These are phyloP conservation scores for Dysmachus trigonus DNA, from an alignment of 2,888 invertebrate species.

Conservation along the genomic window DNA sequence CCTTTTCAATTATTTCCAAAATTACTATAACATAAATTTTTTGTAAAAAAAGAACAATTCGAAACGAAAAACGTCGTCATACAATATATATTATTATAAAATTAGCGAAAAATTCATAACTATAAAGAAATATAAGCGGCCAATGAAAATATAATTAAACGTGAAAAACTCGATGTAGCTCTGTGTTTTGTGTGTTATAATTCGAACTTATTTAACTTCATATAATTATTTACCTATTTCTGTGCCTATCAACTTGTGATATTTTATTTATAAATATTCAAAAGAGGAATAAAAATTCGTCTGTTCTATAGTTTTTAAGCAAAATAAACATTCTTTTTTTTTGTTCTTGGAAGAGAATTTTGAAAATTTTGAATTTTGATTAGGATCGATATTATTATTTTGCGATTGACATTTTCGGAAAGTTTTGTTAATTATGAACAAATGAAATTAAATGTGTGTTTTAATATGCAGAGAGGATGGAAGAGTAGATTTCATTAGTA, in stretches of 20 bases:
- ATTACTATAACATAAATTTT: neutral
- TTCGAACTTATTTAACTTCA: constrained; percentile 6
- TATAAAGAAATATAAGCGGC: constrained; percentile 10
- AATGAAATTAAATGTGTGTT: constrained; percentile 3
- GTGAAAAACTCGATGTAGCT: neutral
- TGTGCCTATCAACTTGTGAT: neutral
- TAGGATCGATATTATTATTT: constrained; percentile 39
- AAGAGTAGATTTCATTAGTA: constrained; percentile 34
- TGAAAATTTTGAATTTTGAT: constrained; percentile 40
- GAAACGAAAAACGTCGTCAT: constrained; percentile 6
- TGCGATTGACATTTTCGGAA: constrained; percentile 45
- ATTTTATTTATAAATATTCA: neutral
- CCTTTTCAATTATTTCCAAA: constrained; percentile 3
- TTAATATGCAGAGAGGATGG: constrained; percentile 14
- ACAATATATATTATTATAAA: too few species aligned
- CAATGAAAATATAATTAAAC: constrained; percentile 32
- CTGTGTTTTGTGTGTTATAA: constrained; percentile 45
- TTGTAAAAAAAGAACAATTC: constrained; percentile 5
- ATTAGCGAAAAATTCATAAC: neutral
- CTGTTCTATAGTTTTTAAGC: constrained; percentile 6
- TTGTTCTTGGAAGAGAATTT: constrained; percentile 26
- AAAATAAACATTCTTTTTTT: neutral
- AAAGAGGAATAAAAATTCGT: neutral
- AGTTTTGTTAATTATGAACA: constrained; percentile 43
- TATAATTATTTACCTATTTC: neutral